Conservation (phyloP, 2,113 vertebrate genomes). For the Pseudonaja textilis region DNA sequence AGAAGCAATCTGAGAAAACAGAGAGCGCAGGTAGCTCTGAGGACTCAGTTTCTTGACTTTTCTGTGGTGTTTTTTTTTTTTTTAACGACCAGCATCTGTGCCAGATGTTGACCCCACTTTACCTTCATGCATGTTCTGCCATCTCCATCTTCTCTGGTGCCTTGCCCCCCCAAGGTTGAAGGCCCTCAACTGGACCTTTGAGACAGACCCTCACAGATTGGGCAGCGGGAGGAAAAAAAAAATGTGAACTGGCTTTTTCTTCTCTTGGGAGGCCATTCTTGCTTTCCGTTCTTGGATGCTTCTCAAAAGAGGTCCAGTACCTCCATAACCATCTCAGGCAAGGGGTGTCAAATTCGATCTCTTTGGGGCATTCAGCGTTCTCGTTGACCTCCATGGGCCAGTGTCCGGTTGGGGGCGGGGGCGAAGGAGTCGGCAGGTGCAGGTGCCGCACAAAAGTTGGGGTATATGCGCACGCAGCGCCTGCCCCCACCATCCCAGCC, state of each 20-base stretch:
- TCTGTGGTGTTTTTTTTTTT: neutral
- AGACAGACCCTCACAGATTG: too few relatives aligned
- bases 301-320: constrained; percentile 12
- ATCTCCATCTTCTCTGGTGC: neutral
- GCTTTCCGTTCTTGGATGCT: constrained; percentile 10
- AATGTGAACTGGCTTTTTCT: neutral
- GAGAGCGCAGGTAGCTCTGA: neutral
- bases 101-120: too few relatives aligned
- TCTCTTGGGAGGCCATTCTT: neutral
- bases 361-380: too few relatives aligned
- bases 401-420: too few relatives aligned
- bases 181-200: neutral
- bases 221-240: neutral
- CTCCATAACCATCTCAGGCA: constrained; percentile 46
- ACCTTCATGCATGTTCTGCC: neutral
- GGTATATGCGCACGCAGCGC: rapidly evolving
- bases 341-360: too few relatives aligned
- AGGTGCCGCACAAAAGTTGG: too few relatives aligned
- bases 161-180: neutral
- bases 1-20: neutral
- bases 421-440: too few relatives aligned
- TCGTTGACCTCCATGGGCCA: too few relatives aligned
- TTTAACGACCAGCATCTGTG: neutral
- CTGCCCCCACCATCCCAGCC: too few relatives aligned
- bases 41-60: neutral